These are phyloP conservation scores for Apodemia zela DNA, from an alignment of 2,888 invertebrate genomes.

Conservation along the genomic window DNA sequence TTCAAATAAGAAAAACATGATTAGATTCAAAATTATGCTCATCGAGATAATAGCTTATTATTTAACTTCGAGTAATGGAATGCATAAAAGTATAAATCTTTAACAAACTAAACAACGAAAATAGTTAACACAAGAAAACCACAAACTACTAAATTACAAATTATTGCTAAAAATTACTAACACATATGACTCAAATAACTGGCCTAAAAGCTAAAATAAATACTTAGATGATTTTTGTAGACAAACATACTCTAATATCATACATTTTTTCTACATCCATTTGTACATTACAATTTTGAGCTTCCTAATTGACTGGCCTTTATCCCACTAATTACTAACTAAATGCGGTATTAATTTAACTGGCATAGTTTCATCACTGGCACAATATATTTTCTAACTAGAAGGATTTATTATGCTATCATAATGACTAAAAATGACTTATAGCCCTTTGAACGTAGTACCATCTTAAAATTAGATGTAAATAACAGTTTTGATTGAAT, in stretches of 20 bases:
- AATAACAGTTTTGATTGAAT: not conserved
- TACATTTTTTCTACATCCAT: slow-evolving; percentile 48
- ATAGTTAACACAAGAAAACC: slow-evolving; percentile 49
- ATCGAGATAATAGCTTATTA: not conserved
- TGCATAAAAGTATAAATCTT: slow-evolving; percentile 58
- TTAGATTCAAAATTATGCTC: slow-evolving; percentile 3
- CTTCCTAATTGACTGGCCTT: slow-evolving; percentile 69
- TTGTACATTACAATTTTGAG: slow-evolving; percentile 76
- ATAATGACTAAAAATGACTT: slow-evolving; percentile 19
- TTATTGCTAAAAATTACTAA: slow-evolving; percentile 40
- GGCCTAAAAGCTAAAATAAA: slow-evolving; percentile 74
- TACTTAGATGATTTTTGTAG: slow-evolving; percentile 50
- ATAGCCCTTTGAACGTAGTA: not conserved
- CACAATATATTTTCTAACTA: slow-evolving; percentile 25
- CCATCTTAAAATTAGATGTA: not conserved
- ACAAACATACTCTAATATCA: slow-evolving; percentile 41
- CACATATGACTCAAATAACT: slow-evolving; percentile 71
- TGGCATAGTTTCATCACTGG: slow-evolving; percentile 40
- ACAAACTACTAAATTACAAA: slow-evolving; percentile 41
- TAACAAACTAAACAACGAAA: slow-evolving; percentile 65
- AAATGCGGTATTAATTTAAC: slow-evolving; percentile 45
- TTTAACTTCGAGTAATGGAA: slow-evolving; percentile 50
- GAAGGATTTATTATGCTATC: not conserved
- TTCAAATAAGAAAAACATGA: not conserved
- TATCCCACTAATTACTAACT: slow-evolving; percentile 59